phyloP scores from a whole-genome alignment of 2,113 vertebrate genomes.

The Chascanopsetta lugubris region DNA sequence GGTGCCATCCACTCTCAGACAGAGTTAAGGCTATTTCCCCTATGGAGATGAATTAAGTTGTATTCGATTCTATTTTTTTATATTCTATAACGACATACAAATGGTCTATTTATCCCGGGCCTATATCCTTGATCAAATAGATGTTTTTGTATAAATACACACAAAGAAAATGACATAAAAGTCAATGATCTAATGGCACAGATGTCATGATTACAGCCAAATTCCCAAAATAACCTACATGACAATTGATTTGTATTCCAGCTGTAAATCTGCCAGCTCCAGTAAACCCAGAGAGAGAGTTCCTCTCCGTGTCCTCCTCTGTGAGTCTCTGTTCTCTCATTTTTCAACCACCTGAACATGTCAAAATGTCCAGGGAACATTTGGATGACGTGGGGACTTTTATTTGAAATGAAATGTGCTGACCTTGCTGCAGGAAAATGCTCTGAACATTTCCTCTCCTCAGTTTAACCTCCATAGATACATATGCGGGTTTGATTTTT shows the following conservation, averaged over 20 bases:
- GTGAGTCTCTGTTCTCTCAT: constrained; percentile 12
- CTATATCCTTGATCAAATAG: too few species aligned
- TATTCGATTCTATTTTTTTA: too few species aligned
- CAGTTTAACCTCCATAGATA: constrained; percentile 29
- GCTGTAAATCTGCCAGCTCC: neutral
- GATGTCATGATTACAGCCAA: neutral
- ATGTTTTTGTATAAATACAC: too few species aligned
- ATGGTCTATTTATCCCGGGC: too few species aligned
- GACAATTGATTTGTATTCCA: neutral
- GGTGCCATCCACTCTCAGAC: neutral
- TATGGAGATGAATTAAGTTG: too few species aligned
- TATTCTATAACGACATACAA: too few species aligned
- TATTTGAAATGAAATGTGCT: constrained; percentile 45
- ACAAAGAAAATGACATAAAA: too few species aligned
- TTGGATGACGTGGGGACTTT: constrained; percentile 19
- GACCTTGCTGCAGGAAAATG: constrained; percentile 36
- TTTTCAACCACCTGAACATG: constrained; percentile 34
- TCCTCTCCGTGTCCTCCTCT: constrained; percentile 15
- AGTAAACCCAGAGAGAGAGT: neutral
- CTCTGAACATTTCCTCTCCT: constrained; percentile 58
- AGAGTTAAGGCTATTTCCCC: too few species aligned
- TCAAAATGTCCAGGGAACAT: constrained; percentile 5
- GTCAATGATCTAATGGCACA: neutral
- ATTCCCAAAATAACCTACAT: neutral
- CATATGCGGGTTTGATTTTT: too few species aligned